Conservation (phyloP, 2,113 vertebrate species). For the Isurus oxyrinchus region DNA sequence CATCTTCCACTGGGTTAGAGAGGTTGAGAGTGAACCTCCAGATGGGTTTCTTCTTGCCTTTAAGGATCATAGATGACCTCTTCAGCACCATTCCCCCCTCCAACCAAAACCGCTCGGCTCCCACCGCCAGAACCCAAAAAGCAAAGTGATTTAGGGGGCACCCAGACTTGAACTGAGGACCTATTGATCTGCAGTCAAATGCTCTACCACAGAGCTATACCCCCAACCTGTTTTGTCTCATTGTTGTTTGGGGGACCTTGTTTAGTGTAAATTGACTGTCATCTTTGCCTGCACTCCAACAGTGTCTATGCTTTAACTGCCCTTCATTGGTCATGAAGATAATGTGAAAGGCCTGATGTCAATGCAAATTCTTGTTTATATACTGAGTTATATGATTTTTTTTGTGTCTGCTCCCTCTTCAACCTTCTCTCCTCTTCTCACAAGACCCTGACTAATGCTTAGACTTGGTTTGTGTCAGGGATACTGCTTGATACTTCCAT, state of each 20-base stretch:
- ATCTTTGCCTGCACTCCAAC: neutral
- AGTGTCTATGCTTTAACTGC: neutral
- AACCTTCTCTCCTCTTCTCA: no score
- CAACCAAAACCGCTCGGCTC: no score
- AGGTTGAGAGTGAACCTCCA: slow-evolving; percentile 54
- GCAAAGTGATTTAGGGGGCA: no score
- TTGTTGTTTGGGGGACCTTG: neutral
- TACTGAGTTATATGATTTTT: neutral
- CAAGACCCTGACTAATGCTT: no score
- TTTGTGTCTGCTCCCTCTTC: no score
- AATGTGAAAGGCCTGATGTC: neutral
- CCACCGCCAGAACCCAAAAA: no score
- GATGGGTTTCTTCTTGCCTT: slow-evolving; percentile 57
- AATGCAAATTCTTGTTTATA: neutral
- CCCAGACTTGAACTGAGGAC: no score
- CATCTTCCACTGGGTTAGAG: slow-evolving; percentile 92
- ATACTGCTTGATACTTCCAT: no score
- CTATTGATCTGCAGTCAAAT: no score
- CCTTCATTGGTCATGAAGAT: neutral
- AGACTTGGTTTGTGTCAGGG: no score
- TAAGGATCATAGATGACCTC: slow-evolving; percentile 51
- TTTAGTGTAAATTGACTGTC: neutral
- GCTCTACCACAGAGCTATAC: no score
- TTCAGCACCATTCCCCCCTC: slow-evolving; percentile 44
- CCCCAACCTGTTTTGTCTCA: neutral